Conservation (phyloP, 2,797 vertebrate genomes). For the Diglossa cyanea region DNA sequence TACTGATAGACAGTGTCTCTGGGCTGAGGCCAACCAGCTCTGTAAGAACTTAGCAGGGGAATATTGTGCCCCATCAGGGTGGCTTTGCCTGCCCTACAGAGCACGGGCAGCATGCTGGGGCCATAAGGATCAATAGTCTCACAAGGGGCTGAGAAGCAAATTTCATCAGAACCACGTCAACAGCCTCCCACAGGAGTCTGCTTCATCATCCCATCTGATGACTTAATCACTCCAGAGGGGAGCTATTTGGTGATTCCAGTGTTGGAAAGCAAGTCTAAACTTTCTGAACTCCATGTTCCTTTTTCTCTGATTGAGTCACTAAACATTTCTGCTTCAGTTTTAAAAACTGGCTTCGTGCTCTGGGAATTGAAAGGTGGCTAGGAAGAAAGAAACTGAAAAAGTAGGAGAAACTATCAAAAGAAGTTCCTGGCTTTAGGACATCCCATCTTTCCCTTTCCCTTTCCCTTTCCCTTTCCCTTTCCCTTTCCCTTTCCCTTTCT, state of each 20-base stretch:
- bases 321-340: not conserved
- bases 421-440: not conserved
- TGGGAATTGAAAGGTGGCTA: not conserved
- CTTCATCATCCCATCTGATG: not conserved
- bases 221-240: not conserved
- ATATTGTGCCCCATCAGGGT: not conserved
- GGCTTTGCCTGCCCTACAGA: not conserved
- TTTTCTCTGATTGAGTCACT: not conserved
- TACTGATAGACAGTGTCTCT: not conserved
- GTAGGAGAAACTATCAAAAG: not conserved
- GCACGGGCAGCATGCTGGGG: not conserved
- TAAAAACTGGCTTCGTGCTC: not conserved
- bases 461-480: not conserved
- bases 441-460: not conserved
- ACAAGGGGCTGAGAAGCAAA: not conserved
- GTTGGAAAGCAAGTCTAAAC: not conserved
- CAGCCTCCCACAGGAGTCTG: not conserved
- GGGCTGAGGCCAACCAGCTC: not conserved
- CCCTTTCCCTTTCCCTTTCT: not conserved
- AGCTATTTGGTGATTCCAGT: not conserved
- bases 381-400: not conserved
- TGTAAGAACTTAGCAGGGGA: not conserved
- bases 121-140: not conserved
- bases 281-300: not conserved
- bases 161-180: not conserved